These are phyloP conservation scores for Phortica okadai DNA, from an alignment of 2,888 invertebrate species.

Conservation along the genomic window DNA sequence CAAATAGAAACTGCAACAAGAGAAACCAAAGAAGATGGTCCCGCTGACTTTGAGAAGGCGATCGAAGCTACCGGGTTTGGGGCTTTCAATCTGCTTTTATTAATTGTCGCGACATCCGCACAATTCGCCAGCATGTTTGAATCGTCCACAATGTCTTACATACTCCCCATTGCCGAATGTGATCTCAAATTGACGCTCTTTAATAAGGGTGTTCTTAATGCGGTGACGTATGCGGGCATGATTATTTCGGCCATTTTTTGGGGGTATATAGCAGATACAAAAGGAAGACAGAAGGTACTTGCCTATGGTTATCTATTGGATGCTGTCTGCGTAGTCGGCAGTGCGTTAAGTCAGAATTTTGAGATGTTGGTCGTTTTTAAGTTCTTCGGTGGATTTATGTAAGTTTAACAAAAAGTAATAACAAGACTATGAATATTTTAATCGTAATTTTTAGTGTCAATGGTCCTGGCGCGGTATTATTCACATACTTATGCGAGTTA, in stretches of 20 bases:
- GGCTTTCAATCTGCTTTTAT: constrained; percentile 81
- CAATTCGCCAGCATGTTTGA: constrained; percentile 84
- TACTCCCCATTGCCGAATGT: constrained; percentile 86
- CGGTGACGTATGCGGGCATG: constrained; percentile 88
- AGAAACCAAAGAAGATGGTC: constrained; percentile 48
- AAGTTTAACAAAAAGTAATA: constrained; percentile 75
- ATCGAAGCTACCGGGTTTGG: constrained; percentile 84
- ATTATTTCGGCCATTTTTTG: constrained; percentile 85
- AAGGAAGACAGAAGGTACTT: constrained; percentile 83
- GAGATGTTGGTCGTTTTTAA: constrained; percentile 83
- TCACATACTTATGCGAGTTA: constrained; percentile 85
- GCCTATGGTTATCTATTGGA: constrained; percentile 82
- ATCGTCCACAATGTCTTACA: constrained; percentile 84
- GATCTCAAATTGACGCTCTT: constrained; percentile 82
- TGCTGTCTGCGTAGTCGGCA: constrained; percentile 81
- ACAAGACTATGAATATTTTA: background rate
- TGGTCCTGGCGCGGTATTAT: constrained; percentile 86
- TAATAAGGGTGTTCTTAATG: constrained; percentile 84
- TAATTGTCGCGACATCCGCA: constrained; percentile 81
- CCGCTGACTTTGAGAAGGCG: constrained; percentile 84
- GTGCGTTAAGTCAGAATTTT: constrained; percentile 82
- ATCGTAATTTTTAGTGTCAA: constrained; percentile 77
- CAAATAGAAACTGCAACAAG: background rate
- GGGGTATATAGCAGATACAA: constrained; percentile 87
- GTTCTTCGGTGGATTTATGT: constrained; percentile 86